These are phyloP conservation scores for Acrocera orbiculus DNA, from an alignment of 2,888 invertebrate species.

Conservation along the genomic window DNA sequence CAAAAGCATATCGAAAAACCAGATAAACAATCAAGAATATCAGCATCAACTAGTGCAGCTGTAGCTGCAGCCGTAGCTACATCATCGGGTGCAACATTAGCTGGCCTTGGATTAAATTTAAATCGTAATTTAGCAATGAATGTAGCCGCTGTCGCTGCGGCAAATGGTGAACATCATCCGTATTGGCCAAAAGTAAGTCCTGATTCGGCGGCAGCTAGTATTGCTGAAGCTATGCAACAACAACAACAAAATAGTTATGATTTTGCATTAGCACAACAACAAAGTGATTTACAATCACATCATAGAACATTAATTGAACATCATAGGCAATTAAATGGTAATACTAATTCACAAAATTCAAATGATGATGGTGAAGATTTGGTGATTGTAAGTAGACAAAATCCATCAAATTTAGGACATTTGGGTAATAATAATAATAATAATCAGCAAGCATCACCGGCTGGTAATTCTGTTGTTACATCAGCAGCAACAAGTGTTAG, in stretches of 20 bases:
- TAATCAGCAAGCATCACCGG: constrained; percentile 12
- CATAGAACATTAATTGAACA: constrained; percentile 47
- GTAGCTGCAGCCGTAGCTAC: constrained; percentile 14
- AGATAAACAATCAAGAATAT: constrained; percentile 56
- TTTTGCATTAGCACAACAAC: constrained; percentile 35
- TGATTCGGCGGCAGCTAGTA: constrained; percentile 43
- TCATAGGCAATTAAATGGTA: constrained; percentile 22
- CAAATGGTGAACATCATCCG: constrained; percentile 39
- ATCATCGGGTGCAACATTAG: constrained; percentile 18
- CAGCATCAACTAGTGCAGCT: constrained; percentile 33
- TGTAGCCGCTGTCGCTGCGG: constrained; percentile 27
- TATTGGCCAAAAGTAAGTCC: constrained; percentile 82
- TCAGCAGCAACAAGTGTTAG: constrained; percentile 8
- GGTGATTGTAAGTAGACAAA: constrained; percentile 25
- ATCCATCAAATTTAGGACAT: constrained; percentile 13
- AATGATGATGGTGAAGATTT: constrained; percentile 29
- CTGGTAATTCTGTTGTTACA: constrained; percentile 5
- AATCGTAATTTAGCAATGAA: constrained; percentile 14
- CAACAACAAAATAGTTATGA: constrained; percentile 32
- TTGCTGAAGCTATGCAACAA: constrained; percentile 45
- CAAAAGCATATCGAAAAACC: constrained; percentile 92
- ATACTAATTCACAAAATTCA: constrained; percentile 24
- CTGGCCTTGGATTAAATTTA: constrained; percentile 20
- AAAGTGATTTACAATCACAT: constrained; percentile 26
- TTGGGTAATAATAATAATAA: constrained; percentile 5